Evolutionary conservation across 2,113 vertebrate species (phyloP).

Genomic region (Istiophorus platypterus): DNA sequence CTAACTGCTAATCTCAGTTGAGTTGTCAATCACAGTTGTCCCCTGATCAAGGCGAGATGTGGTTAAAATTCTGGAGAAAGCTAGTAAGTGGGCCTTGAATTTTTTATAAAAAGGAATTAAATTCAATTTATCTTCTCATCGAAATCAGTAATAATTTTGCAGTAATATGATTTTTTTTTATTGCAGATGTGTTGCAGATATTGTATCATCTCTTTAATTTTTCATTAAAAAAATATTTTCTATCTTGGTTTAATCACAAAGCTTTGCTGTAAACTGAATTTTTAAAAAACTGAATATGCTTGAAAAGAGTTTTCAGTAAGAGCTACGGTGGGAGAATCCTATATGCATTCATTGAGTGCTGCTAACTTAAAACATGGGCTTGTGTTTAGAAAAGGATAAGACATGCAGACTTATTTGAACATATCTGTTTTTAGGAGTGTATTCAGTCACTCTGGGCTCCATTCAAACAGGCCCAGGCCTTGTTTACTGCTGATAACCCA

Average conservation of each 20-base stretch:
- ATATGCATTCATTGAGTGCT: slow-evolving; percentile 26
- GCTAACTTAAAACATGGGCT: slow-evolving; percentile 39
- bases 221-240: no score
- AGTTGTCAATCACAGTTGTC: no score
- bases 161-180: no score
- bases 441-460: slow-evolving; percentile 72
- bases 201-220: no score
- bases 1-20: no score
- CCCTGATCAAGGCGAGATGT: no score
- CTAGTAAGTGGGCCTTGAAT: no score
- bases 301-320: slow-evolving; percentile 26
- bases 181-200: not conserved
- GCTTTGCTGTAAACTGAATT: not conserved
- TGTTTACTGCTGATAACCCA: slow-evolving; percentile 86
- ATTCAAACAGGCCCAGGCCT: slow-evolving; percentile 76
- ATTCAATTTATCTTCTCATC: no score
- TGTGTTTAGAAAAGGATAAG: slow-evolving; percentile 57
- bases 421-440: slow-evolving; percentile 77
- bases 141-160: no score
- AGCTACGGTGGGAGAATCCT: slow-evolving; percentile 11
- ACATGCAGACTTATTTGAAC: slow-evolving; percentile 72
- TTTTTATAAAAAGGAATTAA: no score
- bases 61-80: no score
- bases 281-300: not conserved
- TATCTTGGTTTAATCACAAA: no score